Base-by-base conservation (phyloP, 2,797 vertebrate species). In the Dendrocincla tyrannina region DNA sequence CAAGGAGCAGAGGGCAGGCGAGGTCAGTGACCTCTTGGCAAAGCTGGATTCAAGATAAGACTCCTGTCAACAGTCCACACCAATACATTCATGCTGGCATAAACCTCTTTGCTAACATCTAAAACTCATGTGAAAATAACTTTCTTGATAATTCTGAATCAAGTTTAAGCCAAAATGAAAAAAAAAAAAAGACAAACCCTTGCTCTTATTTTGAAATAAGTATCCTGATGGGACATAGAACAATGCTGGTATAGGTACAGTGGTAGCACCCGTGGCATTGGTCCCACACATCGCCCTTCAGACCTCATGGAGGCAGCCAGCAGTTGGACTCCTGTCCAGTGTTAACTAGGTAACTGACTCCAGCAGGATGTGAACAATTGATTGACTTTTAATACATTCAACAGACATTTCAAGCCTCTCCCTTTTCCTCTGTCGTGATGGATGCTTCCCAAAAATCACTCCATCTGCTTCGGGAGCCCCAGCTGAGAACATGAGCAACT, bases 381-480 rank as follows among this genome's bases (percentile, higher is more conserved):
- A 82, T 76, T 60, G 75, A 90, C 69, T 93, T 93, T 55, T 67
- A 92, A 85, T 64, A 76, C 17, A 32, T 85, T 58, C 78, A 79
- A 69, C 77, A 85, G 80, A 63, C 67, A 44, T 93, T 87, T 70
- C 10, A 8, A 79, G 80, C 83, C 85, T 76, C 80, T 93, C 70
- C 85, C 77, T 91, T 82, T 86, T 84, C 73, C 80, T 84, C 82
- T 56, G 1, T 32, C 0, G 0, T 11, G 15, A 95, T 44, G 74
- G 74, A 92, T 53, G 33, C 44, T 87, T 86, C 82, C 63, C 89
- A 66, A 69, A 80, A 91, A 79, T 11, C 80, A 67, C 64, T 88
- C 66, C 41, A 20, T 85, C 75, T 88, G 67, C 83, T 88, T 86
- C 5, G 25, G 63, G 90, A 94, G 63, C 27, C 55, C 15, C 59